Conservation (phyloP, 2,113 vertebrate species). For the Bambusicola thoracicus region DNA sequence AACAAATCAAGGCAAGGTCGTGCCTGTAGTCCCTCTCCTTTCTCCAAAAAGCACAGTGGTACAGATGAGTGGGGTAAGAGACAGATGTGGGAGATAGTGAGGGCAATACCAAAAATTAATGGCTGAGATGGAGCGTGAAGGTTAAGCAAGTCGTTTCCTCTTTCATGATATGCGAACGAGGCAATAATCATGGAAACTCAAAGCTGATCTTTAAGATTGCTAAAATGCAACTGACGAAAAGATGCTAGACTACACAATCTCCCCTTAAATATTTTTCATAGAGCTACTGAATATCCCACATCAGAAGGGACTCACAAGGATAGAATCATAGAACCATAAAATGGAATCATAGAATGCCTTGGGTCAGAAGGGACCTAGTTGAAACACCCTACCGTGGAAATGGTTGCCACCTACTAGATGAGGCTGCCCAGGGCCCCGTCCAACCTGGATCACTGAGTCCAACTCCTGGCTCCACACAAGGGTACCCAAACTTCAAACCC, state of each 20-base stretch:
- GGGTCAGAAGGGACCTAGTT: neutral
- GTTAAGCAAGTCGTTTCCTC: neutral
- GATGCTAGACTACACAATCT: neutral
- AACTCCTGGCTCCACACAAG: neutral
- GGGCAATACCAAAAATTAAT: neutral
- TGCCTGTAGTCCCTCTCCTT: neutral
- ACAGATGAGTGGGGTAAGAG: neutral
- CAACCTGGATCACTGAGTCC: neutral
- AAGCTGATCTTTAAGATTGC: neutral
- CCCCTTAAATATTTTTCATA: neutral
- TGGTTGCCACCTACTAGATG: neutral
- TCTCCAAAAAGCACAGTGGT: neutral
- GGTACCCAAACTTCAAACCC: neutral
- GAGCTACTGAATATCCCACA: neutral
- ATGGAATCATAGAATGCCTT: neutral
- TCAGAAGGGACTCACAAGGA: neutral
- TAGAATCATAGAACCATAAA: neutral
- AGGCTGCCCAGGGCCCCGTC: neutral
- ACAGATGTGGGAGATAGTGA: neutral
- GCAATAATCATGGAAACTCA: neutral
- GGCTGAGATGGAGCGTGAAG: neutral
- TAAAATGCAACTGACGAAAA: neutral
- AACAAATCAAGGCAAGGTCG: slow-evolving; percentile 14
- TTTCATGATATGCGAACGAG: neutral
- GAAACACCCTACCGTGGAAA: neutral